Conservation (phyloP, 2,888 invertebrate genomes). For the Thumatha senex region DNA sequence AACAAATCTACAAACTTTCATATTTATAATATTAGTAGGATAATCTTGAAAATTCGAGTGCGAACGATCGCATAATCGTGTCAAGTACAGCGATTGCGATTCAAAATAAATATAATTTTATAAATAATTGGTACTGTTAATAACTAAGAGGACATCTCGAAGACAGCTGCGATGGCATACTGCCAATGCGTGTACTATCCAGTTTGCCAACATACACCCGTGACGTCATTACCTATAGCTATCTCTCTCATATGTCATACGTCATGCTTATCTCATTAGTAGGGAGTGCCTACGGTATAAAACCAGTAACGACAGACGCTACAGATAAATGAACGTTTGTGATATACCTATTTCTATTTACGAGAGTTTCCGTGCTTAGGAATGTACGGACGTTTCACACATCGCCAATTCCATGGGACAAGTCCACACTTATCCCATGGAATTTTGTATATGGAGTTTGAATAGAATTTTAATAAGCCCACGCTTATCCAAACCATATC, state of each 20-base stretch:
- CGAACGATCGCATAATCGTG: too few species aligned
- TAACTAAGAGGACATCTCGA: conserved; percentile 56
- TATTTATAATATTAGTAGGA: too few species aligned
- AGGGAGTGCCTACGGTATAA: conserved; percentile 21
- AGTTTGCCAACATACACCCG: conserved; percentile 47
- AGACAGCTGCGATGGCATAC: conserved; percentile 69
- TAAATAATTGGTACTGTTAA: conserved; percentile 64
- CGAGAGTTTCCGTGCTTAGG: too few species aligned
- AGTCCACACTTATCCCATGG: too few species aligned
- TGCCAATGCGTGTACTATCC: conserved; percentile 61
- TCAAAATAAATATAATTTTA: conserved; percentile 75
- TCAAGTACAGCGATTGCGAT: neutral
- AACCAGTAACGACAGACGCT: neutral
- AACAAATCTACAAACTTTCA: too few species aligned
- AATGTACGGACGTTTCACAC: too few species aligned
- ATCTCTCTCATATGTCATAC: conserved; percentile 20
- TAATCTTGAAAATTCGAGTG: neutral
- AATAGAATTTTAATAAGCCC: too few species aligned
- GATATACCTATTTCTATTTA: too few species aligned
- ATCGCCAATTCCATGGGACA: too few species aligned
- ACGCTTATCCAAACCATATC: too few species aligned
- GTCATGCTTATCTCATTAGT: conserved; percentile 29
- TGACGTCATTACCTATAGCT: conserved; percentile 40
- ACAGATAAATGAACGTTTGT: too few species aligned
- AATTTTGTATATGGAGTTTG: too few species aligned